Evolutionary conservation across 2,797 vertebrate species (phyloP).

Genomic region (Cottoperca gobio): DNA sequence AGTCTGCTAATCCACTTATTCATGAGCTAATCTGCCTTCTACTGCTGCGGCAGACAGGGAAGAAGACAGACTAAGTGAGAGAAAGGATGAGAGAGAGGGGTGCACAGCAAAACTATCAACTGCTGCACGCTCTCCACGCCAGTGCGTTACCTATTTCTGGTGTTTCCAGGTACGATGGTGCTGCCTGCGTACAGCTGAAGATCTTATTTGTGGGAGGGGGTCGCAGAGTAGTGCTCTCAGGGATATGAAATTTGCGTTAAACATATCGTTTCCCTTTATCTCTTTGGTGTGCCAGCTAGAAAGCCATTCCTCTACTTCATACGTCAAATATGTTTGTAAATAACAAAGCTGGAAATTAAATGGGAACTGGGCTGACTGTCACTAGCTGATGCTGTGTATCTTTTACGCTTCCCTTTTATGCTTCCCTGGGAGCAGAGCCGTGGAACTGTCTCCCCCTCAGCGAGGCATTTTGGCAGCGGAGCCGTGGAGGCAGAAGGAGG

Average conservation of each 20-base stretch:
- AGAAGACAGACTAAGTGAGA: slow-evolving; percentile 68
- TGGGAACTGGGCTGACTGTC: slow-evolving; percentile 48
- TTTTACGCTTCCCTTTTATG: slow-evolving; percentile 46
- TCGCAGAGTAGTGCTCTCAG: slow-evolving; percentile 29
- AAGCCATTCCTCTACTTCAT: slow-evolving; percentile 25
- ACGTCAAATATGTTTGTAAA: slow-evolving; percentile 44
- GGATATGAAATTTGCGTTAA: slow-evolving; percentile 29
- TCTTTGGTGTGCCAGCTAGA: slow-evolving; percentile 21
- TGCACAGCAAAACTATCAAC: slow-evolving; percentile 59
- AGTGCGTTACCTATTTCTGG: slow-evolving; percentile 63
- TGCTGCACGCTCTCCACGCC: slow-evolving; percentile 53
- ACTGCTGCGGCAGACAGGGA: slow-evolving; percentile 81
- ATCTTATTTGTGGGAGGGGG: slow-evolving; percentile 46
- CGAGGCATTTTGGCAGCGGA: slow-evolving; percentile 69
- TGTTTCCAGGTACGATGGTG: slow-evolving; percentile 63
- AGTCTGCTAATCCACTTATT: slow-evolving; percentile 90
- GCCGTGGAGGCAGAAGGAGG: slow-evolving; percentile 72
- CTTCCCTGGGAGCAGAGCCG: slow-evolving; percentile 38
- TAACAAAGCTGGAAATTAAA: slow-evolving; percentile 56
- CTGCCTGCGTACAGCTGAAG: slow-evolving; percentile 42
- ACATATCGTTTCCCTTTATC: slow-evolving; percentile 38
- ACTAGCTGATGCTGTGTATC: slow-evolving; percentile 36
- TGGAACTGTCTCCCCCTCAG: slow-evolving; percentile 48
- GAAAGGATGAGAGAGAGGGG: slow-evolving; percentile 63
- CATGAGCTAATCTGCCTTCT: slow-evolving; percentile 87